A percentile compares a stretch with the other conserved stretches of the same genome.
These are phyloP conservation scores for Picathartes gymnocephalus DNA, from an alignment of 2,113 vertebrate species.

Conservation along the genomic window DNA sequence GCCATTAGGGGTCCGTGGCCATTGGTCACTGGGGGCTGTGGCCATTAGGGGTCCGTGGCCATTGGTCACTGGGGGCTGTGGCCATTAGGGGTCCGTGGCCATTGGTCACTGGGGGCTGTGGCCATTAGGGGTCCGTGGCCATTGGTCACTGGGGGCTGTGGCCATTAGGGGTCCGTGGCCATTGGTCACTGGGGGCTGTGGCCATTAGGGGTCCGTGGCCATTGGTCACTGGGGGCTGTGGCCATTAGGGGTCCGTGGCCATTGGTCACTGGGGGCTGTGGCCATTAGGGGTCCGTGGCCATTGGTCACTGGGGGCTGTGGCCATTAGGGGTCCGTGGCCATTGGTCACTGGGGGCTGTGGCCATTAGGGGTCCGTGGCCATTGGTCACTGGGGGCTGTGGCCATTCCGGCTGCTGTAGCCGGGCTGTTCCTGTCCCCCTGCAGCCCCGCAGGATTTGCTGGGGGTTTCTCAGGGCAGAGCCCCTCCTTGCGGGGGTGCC, in stretches of 20 bases:
- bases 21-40: neutral
- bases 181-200: neutral
- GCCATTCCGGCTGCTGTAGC: neutral
- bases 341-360: neutral
- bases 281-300: neutral
- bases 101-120: neutral
- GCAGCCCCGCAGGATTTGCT: neutral
- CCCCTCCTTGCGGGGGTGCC: accelerated
- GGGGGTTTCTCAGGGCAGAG: neutral
- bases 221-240: neutral
- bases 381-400: neutral
- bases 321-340: neutral
- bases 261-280: neutral
- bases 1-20: too few relatives aligned
- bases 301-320: neutral
- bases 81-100: neutral
- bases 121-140: neutral
- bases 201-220: neutral
- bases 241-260: too few relatives aligned
- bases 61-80: neutral
- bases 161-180: too few relatives aligned
- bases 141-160: neutral
- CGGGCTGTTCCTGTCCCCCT: neutral
- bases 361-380: neutral
- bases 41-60: neutral